Evolutionary conservation across 2,113 vertebrate genomes (phyloP).

Genomic region (Corapipo altera): DNA sequence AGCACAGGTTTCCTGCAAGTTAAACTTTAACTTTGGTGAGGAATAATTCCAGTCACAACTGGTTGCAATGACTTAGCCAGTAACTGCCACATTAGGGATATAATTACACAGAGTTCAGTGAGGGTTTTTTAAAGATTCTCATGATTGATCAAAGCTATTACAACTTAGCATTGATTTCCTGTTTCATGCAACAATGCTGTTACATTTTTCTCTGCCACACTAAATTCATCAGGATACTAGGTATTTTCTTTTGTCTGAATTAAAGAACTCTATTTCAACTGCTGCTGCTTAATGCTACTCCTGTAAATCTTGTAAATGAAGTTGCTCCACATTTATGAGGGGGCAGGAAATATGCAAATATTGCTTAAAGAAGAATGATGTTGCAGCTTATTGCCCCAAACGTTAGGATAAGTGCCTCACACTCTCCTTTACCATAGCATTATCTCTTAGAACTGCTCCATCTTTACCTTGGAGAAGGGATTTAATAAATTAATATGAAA

Average conservation of each 20-base stretch:
- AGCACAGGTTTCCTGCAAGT: conserved; percentile 15
- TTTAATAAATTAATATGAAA: not conserved
- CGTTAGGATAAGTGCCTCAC: not conserved
- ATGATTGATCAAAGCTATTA: not conserved
- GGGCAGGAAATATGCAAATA: not conserved
- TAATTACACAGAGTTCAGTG: not conserved
- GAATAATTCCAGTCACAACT: not conserved
- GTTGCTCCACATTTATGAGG: not conserved
- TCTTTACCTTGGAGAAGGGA: not conserved
- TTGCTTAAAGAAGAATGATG: not conserved
- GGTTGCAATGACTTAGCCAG: conserved; percentile 4
- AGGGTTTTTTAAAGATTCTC: not conserved
- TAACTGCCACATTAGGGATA: conserved; percentile 7
- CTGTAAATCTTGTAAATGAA: not conserved
- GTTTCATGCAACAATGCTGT: not conserved
- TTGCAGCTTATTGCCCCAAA: not conserved
- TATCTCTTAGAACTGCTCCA: not conserved
- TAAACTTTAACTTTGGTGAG: conserved; percentile 28
- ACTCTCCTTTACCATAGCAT: not conserved
- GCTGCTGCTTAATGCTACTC: not conserved
- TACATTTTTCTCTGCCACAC: not conserved
- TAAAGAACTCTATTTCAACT: not conserved
- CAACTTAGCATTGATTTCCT: not conserved
- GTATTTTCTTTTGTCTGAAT: not conserved
- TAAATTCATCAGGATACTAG: not conserved